phyloP scores from a whole-genome alignment of 2,797 vertebrate species.

The Sibirionetta formosa region DNA sequence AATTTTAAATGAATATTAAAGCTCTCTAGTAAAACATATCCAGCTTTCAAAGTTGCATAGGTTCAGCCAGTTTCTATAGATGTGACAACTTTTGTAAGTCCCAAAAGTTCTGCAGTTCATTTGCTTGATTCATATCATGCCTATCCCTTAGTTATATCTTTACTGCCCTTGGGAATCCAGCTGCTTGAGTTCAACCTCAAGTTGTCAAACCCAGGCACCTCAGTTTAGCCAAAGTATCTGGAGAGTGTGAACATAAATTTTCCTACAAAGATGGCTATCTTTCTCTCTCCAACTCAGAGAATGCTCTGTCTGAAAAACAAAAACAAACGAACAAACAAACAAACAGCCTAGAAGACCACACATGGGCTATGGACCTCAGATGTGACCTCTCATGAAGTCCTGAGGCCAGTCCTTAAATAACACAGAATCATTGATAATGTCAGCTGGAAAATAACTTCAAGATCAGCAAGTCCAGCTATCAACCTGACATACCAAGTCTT shows the following conservation, averaged over 20 bases:
- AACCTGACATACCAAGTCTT: background rate
- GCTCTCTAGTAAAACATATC: background rate
- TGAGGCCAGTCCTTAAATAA: background rate
- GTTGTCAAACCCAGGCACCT: background rate
- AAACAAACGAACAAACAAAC: no score
- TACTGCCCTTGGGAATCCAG: background rate
- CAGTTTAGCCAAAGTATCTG: background rate
- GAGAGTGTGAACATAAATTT: background rate
- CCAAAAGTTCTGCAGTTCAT: background rate
- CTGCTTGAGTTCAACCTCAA: background rate
- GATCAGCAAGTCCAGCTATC: background rate
- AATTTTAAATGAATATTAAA: background rate
- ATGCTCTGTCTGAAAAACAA: background rate
- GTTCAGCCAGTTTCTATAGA: background rate
- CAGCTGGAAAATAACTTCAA: background rate
- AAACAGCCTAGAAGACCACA: background rate
- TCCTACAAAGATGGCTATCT: background rate
- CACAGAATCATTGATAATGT: background rate
- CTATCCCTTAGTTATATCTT: background rate
- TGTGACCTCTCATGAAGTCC: background rate
- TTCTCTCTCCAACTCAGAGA: background rate
- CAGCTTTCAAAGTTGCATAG: background rate
- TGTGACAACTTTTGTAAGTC: fast-evolving
- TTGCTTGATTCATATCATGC: background rate
- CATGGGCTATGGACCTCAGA: background rate